These are phyloP conservation scores for Psittacula cyanocephala DNA, from an alignment of 2,113 vertebrate species.

Conservation along the genomic window DNA sequence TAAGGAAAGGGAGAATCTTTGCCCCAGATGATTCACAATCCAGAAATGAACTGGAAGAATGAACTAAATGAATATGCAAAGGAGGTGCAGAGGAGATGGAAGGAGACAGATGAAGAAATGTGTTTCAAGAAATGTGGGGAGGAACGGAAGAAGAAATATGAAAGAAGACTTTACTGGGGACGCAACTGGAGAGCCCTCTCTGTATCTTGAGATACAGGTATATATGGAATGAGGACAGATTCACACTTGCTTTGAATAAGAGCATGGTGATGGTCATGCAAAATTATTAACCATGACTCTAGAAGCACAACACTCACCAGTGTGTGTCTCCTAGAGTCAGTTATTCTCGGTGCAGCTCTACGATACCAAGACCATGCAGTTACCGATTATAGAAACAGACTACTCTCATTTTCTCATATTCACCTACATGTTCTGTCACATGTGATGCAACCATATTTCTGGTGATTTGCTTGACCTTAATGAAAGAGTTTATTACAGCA, in stretches of 20 bases:
- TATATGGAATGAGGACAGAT: background rate
- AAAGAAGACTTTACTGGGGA: background rate
- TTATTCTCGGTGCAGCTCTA: background rate
- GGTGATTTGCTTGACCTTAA: background rate
- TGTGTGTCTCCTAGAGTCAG: background rate
- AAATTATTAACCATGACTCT: background rate
- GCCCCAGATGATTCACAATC: background rate
- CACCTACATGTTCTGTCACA: background rate
- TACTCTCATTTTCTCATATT: background rate
- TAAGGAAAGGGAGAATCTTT: background rate
- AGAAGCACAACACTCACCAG: background rate
- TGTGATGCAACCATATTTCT: background rate
- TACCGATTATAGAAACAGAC: background rate
- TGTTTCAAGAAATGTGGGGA: background rate
- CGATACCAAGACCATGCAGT: background rate
- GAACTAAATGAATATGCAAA: background rate
- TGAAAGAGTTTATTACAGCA: background rate
- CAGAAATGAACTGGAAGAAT: background rate
- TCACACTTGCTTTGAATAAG: background rate
- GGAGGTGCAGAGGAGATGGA: background rate
- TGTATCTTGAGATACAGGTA: background rate
- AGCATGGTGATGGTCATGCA: background rate
- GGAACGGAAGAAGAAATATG: background rate
- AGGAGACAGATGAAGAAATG: fast-evolving
- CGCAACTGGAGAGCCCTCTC: too few relatives aligned